Percentiles rank a stretch among this genome's conserved stretches.
Conservation (phyloP, 2,113 vertebrate species). For the Lota lota region DNA sequence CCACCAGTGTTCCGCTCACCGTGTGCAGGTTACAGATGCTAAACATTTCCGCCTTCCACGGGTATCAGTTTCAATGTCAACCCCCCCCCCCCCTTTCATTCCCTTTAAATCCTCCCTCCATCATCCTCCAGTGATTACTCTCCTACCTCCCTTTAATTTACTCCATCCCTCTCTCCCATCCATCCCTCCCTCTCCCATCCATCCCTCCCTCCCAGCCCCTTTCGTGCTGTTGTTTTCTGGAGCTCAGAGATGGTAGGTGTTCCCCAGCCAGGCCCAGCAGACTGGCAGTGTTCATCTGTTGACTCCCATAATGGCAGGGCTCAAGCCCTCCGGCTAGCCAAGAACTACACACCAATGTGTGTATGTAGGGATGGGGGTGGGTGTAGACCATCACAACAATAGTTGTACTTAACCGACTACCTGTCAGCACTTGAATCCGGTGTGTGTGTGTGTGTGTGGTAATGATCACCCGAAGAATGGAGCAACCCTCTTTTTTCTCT, state of each 20-base stretch:
- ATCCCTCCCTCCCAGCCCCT: background rate
- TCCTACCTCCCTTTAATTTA: background rate
- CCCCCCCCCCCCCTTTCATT: background rate
- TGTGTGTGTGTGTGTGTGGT: background rate
- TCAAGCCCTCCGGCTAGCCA: background rate
- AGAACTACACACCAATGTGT: background rate
- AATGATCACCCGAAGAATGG: background rate
- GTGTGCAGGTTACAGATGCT: too few relatives aligned
- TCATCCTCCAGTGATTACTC: too few relatives aligned
- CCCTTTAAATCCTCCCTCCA: background rate
- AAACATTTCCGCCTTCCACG: too few relatives aligned
- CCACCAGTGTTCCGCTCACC: too few relatives aligned
- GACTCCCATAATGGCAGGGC: background rate
- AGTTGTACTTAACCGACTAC: background rate
- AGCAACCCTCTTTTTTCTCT: background rate
- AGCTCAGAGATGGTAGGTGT: background rate
- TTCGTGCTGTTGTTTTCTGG: background rate
- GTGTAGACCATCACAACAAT: background rate
- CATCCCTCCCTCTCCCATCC: background rate
- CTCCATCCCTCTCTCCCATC: background rate
- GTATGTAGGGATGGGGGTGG: slow-evolving; percentile 5
- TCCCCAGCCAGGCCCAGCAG: background rate
- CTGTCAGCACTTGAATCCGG: background rate
- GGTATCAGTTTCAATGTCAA: background rate
- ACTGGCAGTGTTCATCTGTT: background rate